Conservation (phyloP, 2,797 vertebrate genomes). For the Denticeps clupeoides region DNA sequence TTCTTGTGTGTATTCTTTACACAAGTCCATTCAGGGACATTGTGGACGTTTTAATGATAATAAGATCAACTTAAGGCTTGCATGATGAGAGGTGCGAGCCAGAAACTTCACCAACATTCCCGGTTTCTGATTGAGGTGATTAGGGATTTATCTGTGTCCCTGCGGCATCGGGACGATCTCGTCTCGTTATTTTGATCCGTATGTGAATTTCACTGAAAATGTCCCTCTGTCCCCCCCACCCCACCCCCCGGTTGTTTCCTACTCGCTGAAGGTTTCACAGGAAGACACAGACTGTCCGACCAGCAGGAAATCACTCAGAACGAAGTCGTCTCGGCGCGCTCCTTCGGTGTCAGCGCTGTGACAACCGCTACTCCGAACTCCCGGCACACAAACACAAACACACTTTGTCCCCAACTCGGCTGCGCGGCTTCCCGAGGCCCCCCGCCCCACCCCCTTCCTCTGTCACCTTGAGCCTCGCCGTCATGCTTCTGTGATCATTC, state of each 20-base stretch:
- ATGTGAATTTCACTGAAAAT: background rate
- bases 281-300: background rate
- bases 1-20: too few species aligned
- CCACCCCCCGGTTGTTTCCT: too few species aligned
- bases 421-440: constrained; percentile 27
- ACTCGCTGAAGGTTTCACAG: background rate
- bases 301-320: background rate
- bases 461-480: constrained; percentile 59
- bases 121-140: too few species aligned
- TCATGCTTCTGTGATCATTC: constrained; percentile 64
- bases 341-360: background rate
- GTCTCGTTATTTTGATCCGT: background rate
- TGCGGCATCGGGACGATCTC: too few species aligned
- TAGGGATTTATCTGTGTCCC: too few species aligned
- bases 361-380: background rate
- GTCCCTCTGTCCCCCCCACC: too few species aligned
- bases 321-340: background rate
- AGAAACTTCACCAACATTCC: too few species aligned
- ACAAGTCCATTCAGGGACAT: too few species aligned
- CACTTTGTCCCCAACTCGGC: constrained; percentile 29
- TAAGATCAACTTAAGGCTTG: too few species aligned
- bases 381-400: constrained; percentile 1
- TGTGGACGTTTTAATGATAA: too few species aligned
- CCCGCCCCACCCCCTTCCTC: constrained; percentile 25
- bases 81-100: too few species aligned